phyloP scores from a whole-genome alignment of 2,797 vertebrate species.

The Eulemur rubriventer region DNA sequence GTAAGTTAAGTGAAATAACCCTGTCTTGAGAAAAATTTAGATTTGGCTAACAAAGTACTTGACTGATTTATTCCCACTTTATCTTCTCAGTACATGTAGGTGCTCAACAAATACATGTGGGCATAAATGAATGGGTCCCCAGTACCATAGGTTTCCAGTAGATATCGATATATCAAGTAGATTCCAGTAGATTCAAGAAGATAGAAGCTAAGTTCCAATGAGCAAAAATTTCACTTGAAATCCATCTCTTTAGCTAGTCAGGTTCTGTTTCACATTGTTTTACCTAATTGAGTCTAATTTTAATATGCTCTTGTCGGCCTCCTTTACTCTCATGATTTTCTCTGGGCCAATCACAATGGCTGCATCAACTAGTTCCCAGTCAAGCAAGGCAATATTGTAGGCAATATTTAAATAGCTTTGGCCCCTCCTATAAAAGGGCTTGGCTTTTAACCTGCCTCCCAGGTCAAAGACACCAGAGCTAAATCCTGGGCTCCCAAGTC shows the following conservation, averaged over 20 bases:
- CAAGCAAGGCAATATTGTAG: not conserved
- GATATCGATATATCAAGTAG: not conserved
- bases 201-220: not conserved
- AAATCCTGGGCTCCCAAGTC: not conserved
- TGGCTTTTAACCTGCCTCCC: not conserved
- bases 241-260: not conserved
- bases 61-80: not conserved
- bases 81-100: not conserved
- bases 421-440: not conserved
- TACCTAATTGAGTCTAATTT: not conserved
- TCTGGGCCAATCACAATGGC: not conserved
- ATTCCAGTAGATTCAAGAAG: constrained; percentile 5
- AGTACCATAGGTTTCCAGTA: not conserved
- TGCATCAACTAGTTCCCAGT: not conserved
- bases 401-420: not conserved
- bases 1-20: constrained; percentile 20
- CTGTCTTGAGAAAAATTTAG: not conserved
- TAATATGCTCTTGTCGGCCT: not conserved
- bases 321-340: not conserved
- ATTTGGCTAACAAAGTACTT: not conserved
- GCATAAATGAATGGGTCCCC: not conserved
- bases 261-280: not conserved
- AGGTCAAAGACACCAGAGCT: not conserved
- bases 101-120: not conserved
- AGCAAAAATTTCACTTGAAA: constrained; percentile 41